A percentile compares a stretch with the other conserved stretches of the same genome.
phyloP scores from a whole-genome alignment of 2,888 invertebrate genomes.

The Dryadula phaetusa region DNA sequence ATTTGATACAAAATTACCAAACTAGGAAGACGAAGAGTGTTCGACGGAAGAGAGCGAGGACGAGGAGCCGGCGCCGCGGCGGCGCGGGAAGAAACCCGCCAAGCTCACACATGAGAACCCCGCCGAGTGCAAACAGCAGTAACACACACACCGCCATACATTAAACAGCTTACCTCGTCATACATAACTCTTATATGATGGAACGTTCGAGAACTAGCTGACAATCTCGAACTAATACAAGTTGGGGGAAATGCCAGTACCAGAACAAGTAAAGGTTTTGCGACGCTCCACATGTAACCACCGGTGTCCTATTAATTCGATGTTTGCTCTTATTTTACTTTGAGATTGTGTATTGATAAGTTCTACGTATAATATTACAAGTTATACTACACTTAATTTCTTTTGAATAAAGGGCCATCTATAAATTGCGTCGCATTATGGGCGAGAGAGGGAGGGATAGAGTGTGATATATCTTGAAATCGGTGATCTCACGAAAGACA shows the following conservation, averaged over 20 bases:
- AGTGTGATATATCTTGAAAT: too few species aligned
- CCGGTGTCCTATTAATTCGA: background rate
- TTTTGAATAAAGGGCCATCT: too few species aligned
- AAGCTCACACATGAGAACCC: slow-evolving; percentile 69
- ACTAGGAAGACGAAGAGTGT: slow-evolving; percentile 79
- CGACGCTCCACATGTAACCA: background rate
- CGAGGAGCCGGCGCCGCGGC: slow-evolving; percentile 76
- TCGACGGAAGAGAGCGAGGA: slow-evolving; percentile 86
- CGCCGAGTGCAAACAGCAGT: slow-evolving; percentile 90
- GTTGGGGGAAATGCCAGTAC: too few species aligned
- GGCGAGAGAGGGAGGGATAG: too few species aligned
- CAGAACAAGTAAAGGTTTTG: background rate
- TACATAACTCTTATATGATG: background rate
- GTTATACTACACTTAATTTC: too few species aligned
- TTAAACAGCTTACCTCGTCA: background rate
- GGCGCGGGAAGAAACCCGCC: slow-evolving; percentile 67
- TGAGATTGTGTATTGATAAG: too few species aligned
- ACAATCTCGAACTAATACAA: too few species aligned
- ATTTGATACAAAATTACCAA: slow-evolving; percentile 26
- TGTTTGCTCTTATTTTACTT: too few species aligned
- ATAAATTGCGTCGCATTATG: too few species aligned
- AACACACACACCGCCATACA: slow-evolving; percentile 59
- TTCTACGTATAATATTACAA: too few species aligned
- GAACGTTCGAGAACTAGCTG: background rate
- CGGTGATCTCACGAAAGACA: too few species aligned